phyloP scores from a whole-genome alignment of 2,888 invertebrate species.

The Eilema depressum region DNA sequence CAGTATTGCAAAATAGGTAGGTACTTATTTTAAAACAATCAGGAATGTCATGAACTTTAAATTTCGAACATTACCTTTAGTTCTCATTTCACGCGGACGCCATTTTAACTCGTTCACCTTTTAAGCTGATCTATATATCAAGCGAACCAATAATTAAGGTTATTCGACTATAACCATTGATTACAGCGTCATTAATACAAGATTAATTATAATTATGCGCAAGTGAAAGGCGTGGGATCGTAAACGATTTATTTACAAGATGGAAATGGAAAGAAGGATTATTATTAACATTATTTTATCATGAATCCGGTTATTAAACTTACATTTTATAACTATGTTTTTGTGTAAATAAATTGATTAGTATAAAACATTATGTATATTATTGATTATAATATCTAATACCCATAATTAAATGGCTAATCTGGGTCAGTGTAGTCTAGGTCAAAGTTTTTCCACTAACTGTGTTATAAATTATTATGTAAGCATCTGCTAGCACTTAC shows the following conservation, averaged over 20 bases:
- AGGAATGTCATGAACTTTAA: conserved; percentile 14
- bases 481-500: neutral
- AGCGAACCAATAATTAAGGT: conserved; percentile 29
- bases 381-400: no score
- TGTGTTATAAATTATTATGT: neutral
- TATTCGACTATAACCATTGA: conserved; percentile 30
- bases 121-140: conserved; percentile 28
- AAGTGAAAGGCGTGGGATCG: conserved; percentile 18
- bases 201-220: conserved; percentile 26
- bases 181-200: conserved; percentile 27
- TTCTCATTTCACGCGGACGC: conserved; percentile 20
- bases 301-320: neutral
- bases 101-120: conserved; percentile 29
- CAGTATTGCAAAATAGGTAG: neutral
- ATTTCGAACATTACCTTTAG: conserved; percentile 13
- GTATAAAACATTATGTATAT: neutral
- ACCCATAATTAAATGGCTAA: neutral
- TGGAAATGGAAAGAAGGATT: conserved; percentile 16
- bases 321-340: neutral
- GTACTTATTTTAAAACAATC: conserved; percentile 5
- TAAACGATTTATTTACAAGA: conserved; percentile 10
- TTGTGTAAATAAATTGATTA: neutral
- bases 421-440: neutral
- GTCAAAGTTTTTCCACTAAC: neutral
- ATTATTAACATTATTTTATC: neutral